Evolutionary conservation across 1,140 invertebrate genomes (phyloP), one percentile per base, ranked within the genome.

Genomic region (Gonioctena quinquepunctata): DNA sequence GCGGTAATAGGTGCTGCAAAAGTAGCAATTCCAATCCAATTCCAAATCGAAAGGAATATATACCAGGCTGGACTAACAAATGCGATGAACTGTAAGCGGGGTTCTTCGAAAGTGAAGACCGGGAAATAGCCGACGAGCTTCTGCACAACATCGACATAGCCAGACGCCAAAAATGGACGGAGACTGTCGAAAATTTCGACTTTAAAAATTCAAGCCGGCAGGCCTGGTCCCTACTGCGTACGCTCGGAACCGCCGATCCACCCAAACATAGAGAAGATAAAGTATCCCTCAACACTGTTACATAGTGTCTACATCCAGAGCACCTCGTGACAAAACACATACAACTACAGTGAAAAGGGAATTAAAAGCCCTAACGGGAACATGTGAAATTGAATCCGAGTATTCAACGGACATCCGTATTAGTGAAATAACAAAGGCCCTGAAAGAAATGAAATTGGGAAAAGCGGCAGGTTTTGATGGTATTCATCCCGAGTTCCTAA

Each of bases 191-290:
- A 62, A 52, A 33, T 27, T 2, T 64, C 18, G 27, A 72, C 27
- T 72, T 65, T 65, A 19, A 69, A 62, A 70, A 27, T 25, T 72
- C 66, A n/a, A 66, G 60, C 52, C 3, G 42, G 27, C 48, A 66
- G 21, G 63, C 63, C 16, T 66, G 5, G 63, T 21, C 22, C 63
- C 21, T 66, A 6, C 49, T 66, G 19, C 13, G 42, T 16, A 66
- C 52, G 13, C 33, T 66, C n/a, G 27, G 27, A 3, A 28, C 3
- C 8, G 8, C 3, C 27, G 8, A 28, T 28, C 27, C 27, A 28
- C 27, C 27, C 3, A 8, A 28, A 3, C 27, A 8, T 8, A 3
- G 3, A 28, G 8, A 3, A 3, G 8, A 28, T 8, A 28, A 4
- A 28, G 27, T 28, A 28, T 28, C 27, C 3, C 27, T 8, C 3